Evolutionary conservation across 92 coral and sea anemone genomes (phyloP).

Genomic region (Isaurus tuberculatus): DNA sequence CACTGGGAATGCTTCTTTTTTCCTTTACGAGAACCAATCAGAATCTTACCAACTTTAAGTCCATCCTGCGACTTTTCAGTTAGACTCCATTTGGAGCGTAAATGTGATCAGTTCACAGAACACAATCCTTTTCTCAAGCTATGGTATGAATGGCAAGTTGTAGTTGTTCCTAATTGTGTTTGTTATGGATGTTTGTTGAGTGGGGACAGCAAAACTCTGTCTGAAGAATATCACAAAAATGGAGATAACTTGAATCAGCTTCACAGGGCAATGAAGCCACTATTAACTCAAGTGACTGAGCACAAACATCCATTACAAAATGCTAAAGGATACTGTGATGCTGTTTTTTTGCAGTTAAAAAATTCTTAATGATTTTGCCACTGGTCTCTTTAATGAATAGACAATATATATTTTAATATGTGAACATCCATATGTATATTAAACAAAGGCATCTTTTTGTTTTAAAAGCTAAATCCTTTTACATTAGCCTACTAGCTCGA

Average conservation of each 20-base stretch:
- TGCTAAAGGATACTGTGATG: constrained; percentile 9
- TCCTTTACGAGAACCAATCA: constrained; percentile 53
- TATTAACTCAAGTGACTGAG: neutral
- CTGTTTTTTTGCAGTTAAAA: constrained; percentile 17
- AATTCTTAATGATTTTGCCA: neutral
- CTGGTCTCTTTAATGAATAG: no score
- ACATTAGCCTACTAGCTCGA: no score
- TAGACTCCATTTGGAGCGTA: constrained; percentile 18
- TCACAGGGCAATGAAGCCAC: neutral
- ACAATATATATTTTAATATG: no score
- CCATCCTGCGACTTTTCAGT: neutral
- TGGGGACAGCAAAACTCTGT: neutral
- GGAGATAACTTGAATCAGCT: neutral
- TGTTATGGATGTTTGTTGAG: neutral
- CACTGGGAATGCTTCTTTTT: constrained; percentile 71
- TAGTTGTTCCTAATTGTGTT: constrained; percentile 15
- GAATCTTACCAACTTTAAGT: neutral
- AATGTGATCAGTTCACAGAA: constrained; percentile 9
- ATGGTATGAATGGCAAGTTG: constrained; percentile 35
- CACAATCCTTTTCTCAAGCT: neutral
- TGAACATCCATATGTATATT: no score
- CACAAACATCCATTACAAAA: constrained; percentile 17
- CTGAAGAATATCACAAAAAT: neutral
- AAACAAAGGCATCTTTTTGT: no score
- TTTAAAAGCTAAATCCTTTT: no score